These are phyloP conservation scores for Cyprichromis sp. DNA, from an alignment of 2,113 vertebrate species.

Conservation along the genomic window DNA sequence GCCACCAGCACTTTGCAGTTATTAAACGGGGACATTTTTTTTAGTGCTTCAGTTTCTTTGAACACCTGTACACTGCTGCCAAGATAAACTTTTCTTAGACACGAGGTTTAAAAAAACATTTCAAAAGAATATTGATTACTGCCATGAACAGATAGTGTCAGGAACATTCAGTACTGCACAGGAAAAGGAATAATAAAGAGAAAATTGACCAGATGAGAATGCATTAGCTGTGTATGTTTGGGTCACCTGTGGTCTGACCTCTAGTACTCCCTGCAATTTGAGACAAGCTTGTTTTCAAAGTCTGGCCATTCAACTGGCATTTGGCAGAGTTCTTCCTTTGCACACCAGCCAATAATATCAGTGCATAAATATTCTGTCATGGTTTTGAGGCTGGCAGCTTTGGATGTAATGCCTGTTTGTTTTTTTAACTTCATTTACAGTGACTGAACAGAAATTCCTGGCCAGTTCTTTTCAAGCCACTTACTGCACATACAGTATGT, in stretches of 20 bases:
- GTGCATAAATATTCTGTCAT: not conserved
- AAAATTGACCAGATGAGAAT: not conserved
- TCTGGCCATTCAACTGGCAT: not conserved
- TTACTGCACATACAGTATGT: not conserved
- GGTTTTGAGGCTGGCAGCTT: not conserved
- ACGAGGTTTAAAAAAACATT: not conserved
- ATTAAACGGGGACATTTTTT: not conserved
- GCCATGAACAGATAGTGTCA: not conserved
- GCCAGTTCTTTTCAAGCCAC: not conserved
- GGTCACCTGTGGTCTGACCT: not conserved
- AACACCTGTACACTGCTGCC: not conserved
- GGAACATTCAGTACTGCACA: not conserved
- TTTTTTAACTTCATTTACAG: not conserved
- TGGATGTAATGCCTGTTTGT: not conserved
- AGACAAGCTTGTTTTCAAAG: conserved; percentile 18
- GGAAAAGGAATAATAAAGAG: not conserved
- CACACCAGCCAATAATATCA: conserved; percentile 14
- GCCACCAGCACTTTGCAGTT: not conserved
- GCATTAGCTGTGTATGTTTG: not conserved
- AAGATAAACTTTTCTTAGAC: not conserved
- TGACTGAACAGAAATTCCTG: not conserved
- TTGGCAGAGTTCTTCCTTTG: not conserved
- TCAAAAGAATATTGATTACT: not conserved
- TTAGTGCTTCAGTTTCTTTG: not conserved
- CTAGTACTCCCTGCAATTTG: not conserved